These are phyloP conservation scores for Lepeophtheirus nordmannii DNA, from an alignment of 2,888 invertebrate genomes.

Conservation along the genomic window DNA sequence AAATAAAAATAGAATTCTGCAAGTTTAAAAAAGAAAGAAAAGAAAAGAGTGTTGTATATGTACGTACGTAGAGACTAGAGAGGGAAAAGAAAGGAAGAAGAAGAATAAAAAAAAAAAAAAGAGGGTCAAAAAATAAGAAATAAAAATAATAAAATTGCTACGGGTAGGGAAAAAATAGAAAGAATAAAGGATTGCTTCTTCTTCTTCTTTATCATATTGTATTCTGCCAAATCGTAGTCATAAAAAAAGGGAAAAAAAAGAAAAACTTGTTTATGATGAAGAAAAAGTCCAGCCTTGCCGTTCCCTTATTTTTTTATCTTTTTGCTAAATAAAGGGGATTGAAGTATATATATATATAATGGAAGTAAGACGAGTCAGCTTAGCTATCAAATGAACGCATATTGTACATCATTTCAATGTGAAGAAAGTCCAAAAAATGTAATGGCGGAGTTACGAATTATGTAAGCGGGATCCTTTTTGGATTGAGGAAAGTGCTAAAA, in stretches of 20 bases:
- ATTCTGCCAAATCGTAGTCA: slow-evolving; percentile 8
- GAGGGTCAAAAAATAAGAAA: too few relatives aligned
- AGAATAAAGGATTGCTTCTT: neutral
- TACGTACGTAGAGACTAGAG: neutral
- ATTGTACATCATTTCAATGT: too few relatives aligned
- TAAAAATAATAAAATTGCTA: too few relatives aligned
- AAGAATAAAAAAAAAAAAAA: neutral
- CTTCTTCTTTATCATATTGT: slow-evolving; percentile 6
- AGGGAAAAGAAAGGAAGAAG: neutral
- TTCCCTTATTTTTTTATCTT: too few relatives aligned
- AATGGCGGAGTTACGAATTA: too few relatives aligned
- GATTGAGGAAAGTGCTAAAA: too few relatives aligned
- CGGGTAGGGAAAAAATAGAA: neutral
- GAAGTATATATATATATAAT: too few relatives aligned
- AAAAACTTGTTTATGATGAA: neutral
- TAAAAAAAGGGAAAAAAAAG: neutral
- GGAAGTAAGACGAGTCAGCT: too few relatives aligned
- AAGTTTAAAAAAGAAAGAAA: neutral
- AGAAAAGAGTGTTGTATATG: neutral
- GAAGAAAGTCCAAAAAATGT: too few relatives aligned
- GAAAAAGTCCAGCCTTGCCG: neutral
- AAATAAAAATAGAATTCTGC: slow-evolving; percentile 3
- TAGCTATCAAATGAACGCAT: too few relatives aligned
- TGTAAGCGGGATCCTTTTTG: too few relatives aligned
- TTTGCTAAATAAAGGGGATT: too few relatives aligned